Base-by-base conservation (phyloP, 2,888 invertebrate genomes). In the Andrena bicolor region DNA sequence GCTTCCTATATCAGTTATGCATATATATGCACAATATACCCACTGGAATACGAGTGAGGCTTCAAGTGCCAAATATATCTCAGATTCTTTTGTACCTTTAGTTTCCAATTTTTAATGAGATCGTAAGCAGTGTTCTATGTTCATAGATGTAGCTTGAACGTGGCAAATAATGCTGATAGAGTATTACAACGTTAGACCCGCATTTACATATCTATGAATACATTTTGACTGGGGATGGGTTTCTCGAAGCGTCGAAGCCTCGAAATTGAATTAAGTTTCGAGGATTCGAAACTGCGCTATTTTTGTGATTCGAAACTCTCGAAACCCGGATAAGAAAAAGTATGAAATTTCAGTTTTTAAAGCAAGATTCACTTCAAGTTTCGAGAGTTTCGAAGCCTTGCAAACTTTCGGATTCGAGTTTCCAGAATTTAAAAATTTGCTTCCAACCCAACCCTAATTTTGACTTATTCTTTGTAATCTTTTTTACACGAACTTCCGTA, bases 1-100 rank as follows among this genome's bases (percentile, higher is more conserved):
- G 84, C 83, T 86, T 85, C 80, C 79, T 82, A 69, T 77, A 79
- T 84, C 70, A 79, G 72, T 87, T 61, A 81, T 28, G 68, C 64
- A 74, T 10, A 32, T 81, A 65, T 56, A 73, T 56, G 56, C 60
- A 81, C 56, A 64, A 26, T 64, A 58, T 77, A 75, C 35, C 71
- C 53, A 51, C 76, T 61, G 75, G 71, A 60, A 79, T 76, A 63
- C 28, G 30, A 75, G 53, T 48, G 53, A 74, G 73, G 74, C 58
- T 82, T 64, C 41, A 68, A 70, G 48, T 84, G 82, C 73, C 66
- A 78, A 80, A 60, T 69, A 77, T 60, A 75, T 81, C 26, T 56
- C 53, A 56, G 32, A 68, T 26, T 76, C 20, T 84, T 84, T 71
- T 71, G 72, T 68, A 82, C 32, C 56, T 68, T 79, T 64, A 58